Evolutionary conservation across 2,113 vertebrate genomes (phyloP).

Genomic region (Asarcornis scutulata): DNA sequence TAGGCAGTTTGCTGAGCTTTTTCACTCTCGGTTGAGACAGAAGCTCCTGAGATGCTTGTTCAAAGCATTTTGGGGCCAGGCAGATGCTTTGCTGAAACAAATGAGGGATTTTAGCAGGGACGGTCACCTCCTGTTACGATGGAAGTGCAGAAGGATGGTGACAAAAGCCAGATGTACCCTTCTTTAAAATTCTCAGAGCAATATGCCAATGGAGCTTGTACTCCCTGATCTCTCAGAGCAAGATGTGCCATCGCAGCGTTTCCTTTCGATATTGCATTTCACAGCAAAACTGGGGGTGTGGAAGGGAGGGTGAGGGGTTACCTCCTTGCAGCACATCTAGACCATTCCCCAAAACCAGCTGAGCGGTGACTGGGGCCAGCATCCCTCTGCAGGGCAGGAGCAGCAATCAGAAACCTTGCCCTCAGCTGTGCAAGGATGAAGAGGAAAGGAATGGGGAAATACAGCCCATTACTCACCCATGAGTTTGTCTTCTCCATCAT

Average conservation of each 20-base stretch:
- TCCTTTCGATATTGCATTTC: background rate
- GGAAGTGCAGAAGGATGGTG: background rate
- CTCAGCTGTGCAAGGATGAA: background rate
- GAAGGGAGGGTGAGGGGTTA: background rate
- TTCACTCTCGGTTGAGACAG: background rate
- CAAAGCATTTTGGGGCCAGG: background rate
- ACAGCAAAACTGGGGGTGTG: background rate
- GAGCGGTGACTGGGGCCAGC: no score
- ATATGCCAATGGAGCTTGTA: background rate
- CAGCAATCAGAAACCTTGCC: slow-evolving; percentile 4
- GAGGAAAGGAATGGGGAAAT: background rate
- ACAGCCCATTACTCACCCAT: no score
- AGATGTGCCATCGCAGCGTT: background rate
- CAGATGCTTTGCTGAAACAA: background rate
- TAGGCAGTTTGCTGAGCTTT: fast-evolving
- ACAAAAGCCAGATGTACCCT: background rate
- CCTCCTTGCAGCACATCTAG: no score
- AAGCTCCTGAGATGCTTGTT: background rate
- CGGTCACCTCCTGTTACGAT: background rate
- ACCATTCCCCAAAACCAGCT: no score
- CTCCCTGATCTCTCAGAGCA: background rate
- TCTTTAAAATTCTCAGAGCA: background rate
- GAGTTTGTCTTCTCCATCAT: background rate
- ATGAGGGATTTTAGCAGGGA: background rate
- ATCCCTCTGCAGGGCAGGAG: background rate